Evolutionary conservation across 1,140 invertebrate species (phyloP), one percentile per base, ranked within the genome.

Genomic region (Pogonus chalceus): DNA sequence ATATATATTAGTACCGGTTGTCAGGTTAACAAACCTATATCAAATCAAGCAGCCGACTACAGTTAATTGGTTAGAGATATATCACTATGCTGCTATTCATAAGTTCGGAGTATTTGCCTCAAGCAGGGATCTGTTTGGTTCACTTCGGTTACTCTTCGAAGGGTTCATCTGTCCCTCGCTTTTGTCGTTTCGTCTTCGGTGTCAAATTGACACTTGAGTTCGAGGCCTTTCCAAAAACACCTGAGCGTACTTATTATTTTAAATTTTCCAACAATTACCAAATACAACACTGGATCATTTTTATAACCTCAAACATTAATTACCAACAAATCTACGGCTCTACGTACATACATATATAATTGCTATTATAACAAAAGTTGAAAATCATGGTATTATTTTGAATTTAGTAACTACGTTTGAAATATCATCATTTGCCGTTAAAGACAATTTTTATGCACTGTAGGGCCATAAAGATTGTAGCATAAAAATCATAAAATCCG

Each of bases 1-100:
- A 43, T 43, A 43, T 43, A 43, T 43, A 43, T 43, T 43, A 43
- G 37, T 43, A 43, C 37, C 18, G 37, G 37, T 43, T 43, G 37
- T 43, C 37, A 43, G 18, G 18, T 43, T 43, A 10, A 43, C 37
- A 43, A 43, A 43, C 37, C 37, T 43, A 43, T 16, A 43, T 43
- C 37, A 43, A 43, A 43, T 43, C 37, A 43, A 43, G 37, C 37
- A 43, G 37, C 37, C 37, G 18, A 43, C 7, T 43, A 43, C 37
- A 43, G 37, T 43, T 43, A 43, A 43, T 43, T 43, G 37, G 37
- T 43, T 43, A 43, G 9, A 43, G 37, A 43, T 43, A 43, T 43
- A 43, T 43, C 37, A 43, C 9, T 3, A 3, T 43, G 37, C 26
- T 16, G 37, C 9, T 18, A 43, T 43, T 43, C 37, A 43, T 43